Evolutionary conservation across 2,888 invertebrate genomes (phyloP), one percentile per base, ranked within the genome.

Genomic region (Argyresthia goedartella): DNA sequence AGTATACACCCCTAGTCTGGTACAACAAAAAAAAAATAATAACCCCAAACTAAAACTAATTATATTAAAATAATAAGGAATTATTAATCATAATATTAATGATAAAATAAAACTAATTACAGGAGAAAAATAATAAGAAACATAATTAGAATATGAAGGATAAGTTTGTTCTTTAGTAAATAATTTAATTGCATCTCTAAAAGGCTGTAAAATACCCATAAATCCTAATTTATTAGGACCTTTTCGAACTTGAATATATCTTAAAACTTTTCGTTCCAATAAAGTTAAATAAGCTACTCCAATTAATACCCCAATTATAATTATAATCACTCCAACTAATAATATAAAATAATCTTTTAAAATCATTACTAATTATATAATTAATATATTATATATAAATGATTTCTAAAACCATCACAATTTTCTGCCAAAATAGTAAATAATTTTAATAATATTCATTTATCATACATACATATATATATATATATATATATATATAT

Each of bases 111-210:
- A 88, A 54, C 85, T 85, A 67, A 90, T 56, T 57, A 91, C 60
- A 51, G 90, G 90, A 63, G 88, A 88, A 68, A 88, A 75, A 84
- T 89, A 89, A 88, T 89, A 92, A 65, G 79, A 69, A 63, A 85
- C 64, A 82, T 88, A 88, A 89, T 91, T 92, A 52, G 89, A 89
- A 65, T 80, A 73, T 60, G 71, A 69, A 60, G 89, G 89, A 73
- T 80, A 87, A 73, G 73, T 82, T 71, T 87, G 84, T 67, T 91
- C 91, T 55, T 92, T 93, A 61, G 78, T 81, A 88, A 93, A 91
- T 77, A 93, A 88, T 66, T 91, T 93, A 79, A 93, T 81, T 36
- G 90, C 92, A 89, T 93, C 92, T 49, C 89, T 87, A 88, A 93
- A 90, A 70, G 92, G 91, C 57, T 93, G 92, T 55, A 90, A 74